These are phyloP conservation scores for Myanophis thanlyinensis DNA, from an alignment of 2,113 vertebrate genomes.

Conservation along the genomic window DNA sequence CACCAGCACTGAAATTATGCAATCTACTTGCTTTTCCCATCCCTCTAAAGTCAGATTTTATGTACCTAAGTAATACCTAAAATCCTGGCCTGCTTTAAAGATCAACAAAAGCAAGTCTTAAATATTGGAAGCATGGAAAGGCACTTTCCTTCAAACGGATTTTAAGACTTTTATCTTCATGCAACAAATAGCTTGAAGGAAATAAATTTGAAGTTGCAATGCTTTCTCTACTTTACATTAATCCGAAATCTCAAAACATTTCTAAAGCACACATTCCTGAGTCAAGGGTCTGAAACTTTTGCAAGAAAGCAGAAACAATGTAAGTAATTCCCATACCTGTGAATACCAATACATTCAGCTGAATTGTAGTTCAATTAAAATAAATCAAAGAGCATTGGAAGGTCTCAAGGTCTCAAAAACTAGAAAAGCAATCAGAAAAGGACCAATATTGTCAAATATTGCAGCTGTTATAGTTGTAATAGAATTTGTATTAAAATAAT, in stretches of 20 bases:
- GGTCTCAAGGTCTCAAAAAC: background rate
- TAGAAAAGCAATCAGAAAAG: background rate
- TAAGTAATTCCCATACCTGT: background rate
- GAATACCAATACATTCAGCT: background rate
- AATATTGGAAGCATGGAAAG: background rate
- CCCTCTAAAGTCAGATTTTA: background rate
- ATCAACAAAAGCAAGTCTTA: background rate
- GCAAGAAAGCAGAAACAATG: background rate
- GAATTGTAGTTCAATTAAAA: background rate
- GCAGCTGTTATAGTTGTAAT: background rate
- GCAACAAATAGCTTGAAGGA: background rate
- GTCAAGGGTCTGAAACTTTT: background rate
- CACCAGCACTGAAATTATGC: background rate
- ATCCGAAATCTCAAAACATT: constrained; percentile 5
- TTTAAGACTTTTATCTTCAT: background rate
- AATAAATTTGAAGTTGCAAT: background rate
- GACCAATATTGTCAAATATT: background rate
- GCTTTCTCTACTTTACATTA: background rate
- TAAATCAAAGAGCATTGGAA: background rate
- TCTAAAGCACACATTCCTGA: background rate
- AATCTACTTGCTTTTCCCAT: background rate
- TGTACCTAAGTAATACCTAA: background rate
- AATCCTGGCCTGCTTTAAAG: background rate
- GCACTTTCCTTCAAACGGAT: constrained; percentile 2
- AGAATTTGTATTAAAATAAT: background rate